phyloP scores from a whole-genome alignment of 2,888 invertebrate species.

The Cataglyphis cursor region DNA sequence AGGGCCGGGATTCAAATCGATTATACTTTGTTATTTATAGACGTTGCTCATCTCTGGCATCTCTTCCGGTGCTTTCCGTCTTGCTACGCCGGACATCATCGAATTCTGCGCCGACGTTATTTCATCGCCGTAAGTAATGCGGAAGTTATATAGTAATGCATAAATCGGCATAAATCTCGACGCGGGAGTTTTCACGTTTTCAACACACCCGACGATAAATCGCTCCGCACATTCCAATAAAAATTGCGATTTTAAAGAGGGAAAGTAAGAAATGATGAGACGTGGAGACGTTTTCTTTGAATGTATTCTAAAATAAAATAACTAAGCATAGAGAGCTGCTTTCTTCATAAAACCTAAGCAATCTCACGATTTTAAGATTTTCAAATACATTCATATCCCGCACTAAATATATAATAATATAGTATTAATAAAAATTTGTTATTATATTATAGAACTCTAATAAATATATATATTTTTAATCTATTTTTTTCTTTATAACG shows the following conservation, averaged over 20 bases:
- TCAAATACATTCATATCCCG: neutral
- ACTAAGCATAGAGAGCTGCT: neutral
- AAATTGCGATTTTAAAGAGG: constrained; percentile 14
- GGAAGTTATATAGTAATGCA: constrained; percentile 48
- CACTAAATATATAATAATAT: neutral
- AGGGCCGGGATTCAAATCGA: neutral
- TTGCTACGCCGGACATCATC: constrained; percentile 4
- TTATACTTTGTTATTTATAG: constrained; percentile 30
- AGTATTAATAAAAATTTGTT: neutral
- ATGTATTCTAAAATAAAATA: neutral
- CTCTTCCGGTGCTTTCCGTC: neutral
- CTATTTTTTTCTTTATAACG: neutral
- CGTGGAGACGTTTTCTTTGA: neutral
- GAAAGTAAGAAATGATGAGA: neutral
- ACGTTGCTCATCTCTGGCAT: neutral
- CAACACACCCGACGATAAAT: constrained; percentile 37
- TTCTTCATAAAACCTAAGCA: neutral
- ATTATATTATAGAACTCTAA: neutral
- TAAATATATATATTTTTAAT: neutral
- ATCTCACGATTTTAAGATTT: neutral
- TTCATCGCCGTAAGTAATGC: constrained; percentile 36
- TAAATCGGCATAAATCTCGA: constrained; percentile 49
- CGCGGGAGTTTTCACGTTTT: constrained; percentile 32
- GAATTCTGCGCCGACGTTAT: constrained; percentile 32
- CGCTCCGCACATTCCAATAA: constrained; percentile 23